Base-by-base conservation (phyloP, 2,797 vertebrate species). In the Cetoscarus ocellatus region DNA sequence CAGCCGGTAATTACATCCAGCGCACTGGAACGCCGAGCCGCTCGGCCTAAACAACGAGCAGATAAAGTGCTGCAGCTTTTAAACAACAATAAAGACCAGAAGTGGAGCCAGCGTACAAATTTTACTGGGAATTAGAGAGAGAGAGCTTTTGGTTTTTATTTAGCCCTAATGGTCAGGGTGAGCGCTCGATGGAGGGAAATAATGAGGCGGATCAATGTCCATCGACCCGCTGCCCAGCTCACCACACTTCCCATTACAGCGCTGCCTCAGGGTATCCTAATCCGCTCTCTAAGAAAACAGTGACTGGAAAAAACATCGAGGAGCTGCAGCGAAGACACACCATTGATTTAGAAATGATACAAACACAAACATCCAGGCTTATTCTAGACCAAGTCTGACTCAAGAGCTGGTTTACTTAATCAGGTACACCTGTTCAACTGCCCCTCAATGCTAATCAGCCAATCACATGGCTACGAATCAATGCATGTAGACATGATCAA, bases 141-240 rank as follows among this genome's bases (percentile, higher is more conserved):
- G 15, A 18, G 57, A 52, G 50, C 61, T 6, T 81, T 61, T 71
- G 67, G 45, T 36, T 80, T 84, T 83, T 86, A 83, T 87, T 87
- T 80, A 84, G 80, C 83, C 8, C 80, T 88, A 90, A 88, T 85
- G 87, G 80, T 19, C 14, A 35, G 77, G 69, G 61, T 79, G 80
- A 83, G 73, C 55, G 12, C 34, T 83, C 77, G 51, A 85, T 79
- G 72, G 78, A 73, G 65, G 3, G 47, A 75, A 86, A 85, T 86
- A 88, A 88, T 82, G 80, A 87, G 76, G 59, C 34, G 13, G 80
- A 87, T 91, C 84, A 49, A 91, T 89, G 65, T 48, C 72, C 67
- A 86, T 87, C 76, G 81, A 90, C 66, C 79, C 6, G 43, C 70
- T 38, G 75, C 44, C 57, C 65, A 7, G 58, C 49, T 43, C 54